These are phyloP conservation scores for Phymatocera aterrima DNA, from an alignment of 2,888 invertebrate genomes.

Conservation along the genomic window DNA sequence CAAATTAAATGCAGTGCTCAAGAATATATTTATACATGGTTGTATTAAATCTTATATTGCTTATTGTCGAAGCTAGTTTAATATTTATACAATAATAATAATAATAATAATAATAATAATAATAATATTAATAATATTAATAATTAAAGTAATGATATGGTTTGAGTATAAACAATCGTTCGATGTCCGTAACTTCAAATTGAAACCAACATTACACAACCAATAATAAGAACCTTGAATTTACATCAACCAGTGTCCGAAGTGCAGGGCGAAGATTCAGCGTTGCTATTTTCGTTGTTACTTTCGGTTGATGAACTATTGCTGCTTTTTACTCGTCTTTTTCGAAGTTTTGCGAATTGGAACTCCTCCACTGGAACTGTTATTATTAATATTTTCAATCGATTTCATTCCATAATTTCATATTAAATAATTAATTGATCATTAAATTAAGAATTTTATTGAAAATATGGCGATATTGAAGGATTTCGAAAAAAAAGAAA, in stretches of 20 bases:
- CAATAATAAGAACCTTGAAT: neutral
- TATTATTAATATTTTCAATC: constrained; percentile 42
- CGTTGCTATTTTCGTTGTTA: constrained; percentile 71
- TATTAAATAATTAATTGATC: neutral
- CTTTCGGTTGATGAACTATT: constrained; percentile 73
- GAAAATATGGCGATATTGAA: neutral
- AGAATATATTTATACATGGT: too few species aligned
- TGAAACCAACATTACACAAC: too few species aligned
- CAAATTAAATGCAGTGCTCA: too few species aligned
- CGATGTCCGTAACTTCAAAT: too few species aligned
- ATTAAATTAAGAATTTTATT: neutral
- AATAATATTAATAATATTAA: too few species aligned
- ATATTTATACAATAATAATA: too few species aligned
- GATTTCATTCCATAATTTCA: neutral
- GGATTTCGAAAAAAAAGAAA: neutral
- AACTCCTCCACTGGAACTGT: constrained; percentile 73
- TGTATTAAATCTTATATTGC: too few species aligned
- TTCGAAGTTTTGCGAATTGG: constrained; percentile 72
- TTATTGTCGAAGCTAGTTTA: too few species aligned
- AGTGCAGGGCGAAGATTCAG: constrained; percentile 69
- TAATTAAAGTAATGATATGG: too few species aligned
- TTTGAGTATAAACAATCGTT: too few species aligned
- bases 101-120: too few species aligned
- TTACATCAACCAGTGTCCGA: constrained; percentile 67
- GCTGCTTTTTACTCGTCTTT: constrained; percentile 70